Conservation (phyloP, 1,140 invertebrate genomes). For the Branchinecta lindahli region DNA sequence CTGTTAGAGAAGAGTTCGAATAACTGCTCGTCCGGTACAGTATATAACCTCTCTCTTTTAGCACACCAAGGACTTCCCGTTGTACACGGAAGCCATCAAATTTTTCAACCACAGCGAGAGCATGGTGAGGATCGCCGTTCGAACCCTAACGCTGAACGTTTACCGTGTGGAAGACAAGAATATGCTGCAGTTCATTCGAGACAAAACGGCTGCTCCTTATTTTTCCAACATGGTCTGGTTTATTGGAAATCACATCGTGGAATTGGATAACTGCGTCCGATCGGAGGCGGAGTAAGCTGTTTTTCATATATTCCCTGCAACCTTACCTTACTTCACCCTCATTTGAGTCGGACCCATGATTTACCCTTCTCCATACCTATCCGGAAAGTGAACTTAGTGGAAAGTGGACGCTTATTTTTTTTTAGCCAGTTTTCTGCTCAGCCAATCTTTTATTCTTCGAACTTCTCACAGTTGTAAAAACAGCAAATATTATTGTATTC, state of each 20-base stretch:
- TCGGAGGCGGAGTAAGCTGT: conserved; percentile 75
- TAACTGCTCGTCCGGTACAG: no score
- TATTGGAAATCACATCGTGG: conserved; percentile 93
- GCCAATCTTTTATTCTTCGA: no score
- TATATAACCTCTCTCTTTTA: conserved; percentile 37
- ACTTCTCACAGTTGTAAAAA: no score
- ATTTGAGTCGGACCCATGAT: no score
- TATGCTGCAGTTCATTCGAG: conserved; percentile 89
- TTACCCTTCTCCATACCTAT: no score
- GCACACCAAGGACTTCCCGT: conserved; percentile 97
- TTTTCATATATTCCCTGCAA: conserved; percentile 8
- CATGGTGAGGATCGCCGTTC: conserved; percentile 96
- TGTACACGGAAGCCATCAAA: conserved; percentile 97
- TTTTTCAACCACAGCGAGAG: conserved; percentile 97
- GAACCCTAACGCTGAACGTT: conserved; percentile 93
- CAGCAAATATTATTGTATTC: no score
- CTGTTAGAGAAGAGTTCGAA: no score
- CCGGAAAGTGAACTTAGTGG: no score
- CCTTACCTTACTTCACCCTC: no score
- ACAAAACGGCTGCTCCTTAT: conserved; percentile 89
- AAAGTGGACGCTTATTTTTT: no score
- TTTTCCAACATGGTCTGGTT: conserved; percentile 99
- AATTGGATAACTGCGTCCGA: conserved; percentile 84
- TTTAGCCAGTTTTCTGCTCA: no score
- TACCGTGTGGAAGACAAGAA: conserved; percentile 86